Base-by-base conservation (phyloP, 2,888 invertebrate genomes). In the Campaea margaritaria region DNA sequence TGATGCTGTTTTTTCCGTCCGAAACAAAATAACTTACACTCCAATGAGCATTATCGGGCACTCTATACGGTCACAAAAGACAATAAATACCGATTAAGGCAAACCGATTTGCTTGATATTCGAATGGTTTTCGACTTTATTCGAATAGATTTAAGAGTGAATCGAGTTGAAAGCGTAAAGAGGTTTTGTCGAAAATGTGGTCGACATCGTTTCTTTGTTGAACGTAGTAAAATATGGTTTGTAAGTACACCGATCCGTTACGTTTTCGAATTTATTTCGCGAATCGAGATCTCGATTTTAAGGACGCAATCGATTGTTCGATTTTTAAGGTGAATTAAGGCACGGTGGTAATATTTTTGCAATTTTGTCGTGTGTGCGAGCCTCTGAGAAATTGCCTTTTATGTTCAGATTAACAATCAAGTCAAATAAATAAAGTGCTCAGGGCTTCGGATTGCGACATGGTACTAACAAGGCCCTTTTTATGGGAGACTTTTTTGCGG, bases 11-110 rank as follows among this genome's bases (percentile, higher is more conserved):
- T 83, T 36, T 39, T 81, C 84, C 81, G 72, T 21, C 75, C 76
- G 62, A 78, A 76, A 84, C 84, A 80, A 85, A 82, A 87, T 88
- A 87, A 88, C 83, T 87, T 83, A 86, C 83, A 79, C 82, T 76
- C 61, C 80, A 85, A 82, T 86, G 85, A 83, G 82, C 80, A 84
- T 87, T 85, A 83, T 81, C 84, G 84, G 69, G 74, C 83, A 78
- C 85, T 84, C 79, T 76, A 77, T 86, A 84, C 75, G 85, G 84
- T 74, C 79, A 83, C 86, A 86, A 85, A 83, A 75, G 81, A 73
- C 79, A 74, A 89, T 89, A 89, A 89, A 89, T 87, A 83, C 74
- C 68, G 67, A 56, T 68, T 67, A 65, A 63, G 73, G 70, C 69
- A 70, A 70, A 71, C 14, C 49, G 39, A 43, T 52, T 42, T 11